Base-by-base conservation (phyloP, 2,113 vertebrate genomes). In the Hippolais icterina region DNA sequence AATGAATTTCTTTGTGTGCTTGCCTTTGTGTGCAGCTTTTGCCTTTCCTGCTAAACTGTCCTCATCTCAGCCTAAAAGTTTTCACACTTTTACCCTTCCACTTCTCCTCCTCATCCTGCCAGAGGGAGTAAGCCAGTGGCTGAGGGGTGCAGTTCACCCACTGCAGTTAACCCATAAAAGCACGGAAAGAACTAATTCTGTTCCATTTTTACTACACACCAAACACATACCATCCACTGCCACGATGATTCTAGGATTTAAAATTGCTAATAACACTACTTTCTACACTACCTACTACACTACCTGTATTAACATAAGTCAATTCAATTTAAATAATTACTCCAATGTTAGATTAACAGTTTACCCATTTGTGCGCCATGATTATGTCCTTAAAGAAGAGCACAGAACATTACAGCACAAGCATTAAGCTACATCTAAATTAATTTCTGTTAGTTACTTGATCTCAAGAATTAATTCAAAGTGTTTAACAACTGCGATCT, bases 381-480 rank as follows among this genome's bases (percentile, higher is more conserved):
- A 69, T 59, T 50, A 75, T 15, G 5, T 70, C 28, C 52, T 83
- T 86, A 54, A 85, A 82, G 10, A 91, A 79, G 15, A 13, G 4
- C n/a, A 70, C 0, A 77, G 33, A 70, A 68, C 16, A 71, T 37
- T n/a, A 78, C 1, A 57, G 18, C 12, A 4, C 59, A 83, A 88
- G 28, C 35, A 79, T 54, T 72, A 60, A 83, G 49, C 41, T 35
- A 77, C 5, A 52, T 50, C 23, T 72, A 79, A 81, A 95, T 75
- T 87, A 49, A 90, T 85, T 91, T 74, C 27, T 46, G 19, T 41
- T 88, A 91, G 66, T 61, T 56, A 69, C 14, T 76, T 68, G 9
- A 76, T 60, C 46, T 92, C n/a, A 68, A 33, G 11, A 88, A 94
- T 77, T 81, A 93, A 91, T 81, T 92, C 39, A 22, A 93, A 89